Evolutionary conservation across 2,113 vertebrate species (phyloP).

Genomic region (Trematocara variabile): DNA sequence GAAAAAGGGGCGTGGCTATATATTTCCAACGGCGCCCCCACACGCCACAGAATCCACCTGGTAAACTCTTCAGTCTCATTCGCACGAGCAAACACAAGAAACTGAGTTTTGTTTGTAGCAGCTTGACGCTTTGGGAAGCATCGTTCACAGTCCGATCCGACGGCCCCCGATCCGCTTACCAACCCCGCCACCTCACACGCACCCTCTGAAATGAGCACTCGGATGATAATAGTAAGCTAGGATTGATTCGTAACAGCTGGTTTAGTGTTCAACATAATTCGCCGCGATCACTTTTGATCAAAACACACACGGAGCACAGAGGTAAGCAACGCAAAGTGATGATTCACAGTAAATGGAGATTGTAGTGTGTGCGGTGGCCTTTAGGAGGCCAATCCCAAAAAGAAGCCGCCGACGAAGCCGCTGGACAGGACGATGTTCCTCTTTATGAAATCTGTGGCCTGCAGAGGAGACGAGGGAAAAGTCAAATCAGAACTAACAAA

Average conservation of each 20-base stretch:
- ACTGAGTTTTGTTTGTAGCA: not conserved
- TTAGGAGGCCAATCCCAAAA: constrained; percentile 92
- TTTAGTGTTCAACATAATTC: not conserved
- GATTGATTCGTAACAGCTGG: not conserved
- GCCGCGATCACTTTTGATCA: not conserved
- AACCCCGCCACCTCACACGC: not conserved
- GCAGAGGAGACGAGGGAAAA: not conserved
- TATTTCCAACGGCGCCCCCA: not conserved
- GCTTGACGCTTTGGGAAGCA: not conserved
- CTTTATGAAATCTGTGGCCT: constrained; percentile 97
- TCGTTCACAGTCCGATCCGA: constrained; percentile 2
- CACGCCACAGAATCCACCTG: not conserved
- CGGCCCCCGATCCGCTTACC: not conserved
- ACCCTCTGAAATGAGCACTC: not conserved
- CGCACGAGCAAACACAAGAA: not conserved
- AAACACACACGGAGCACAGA: not conserved
- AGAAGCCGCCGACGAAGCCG: constrained; percentile 95
- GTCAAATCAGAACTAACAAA: not conserved
- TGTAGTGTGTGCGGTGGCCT: not conserved
- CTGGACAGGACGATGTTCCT: constrained; percentile 95
- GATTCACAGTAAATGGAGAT: constrained; percentile 27
- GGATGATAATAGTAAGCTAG: not conserved
- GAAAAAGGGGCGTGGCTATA: not conserved
- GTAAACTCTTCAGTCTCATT: not conserved
- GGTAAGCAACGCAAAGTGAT: constrained; percentile 11